Conservation (phyloP, 2,888 invertebrate species). For the Psylliodes chrysocephalus region DNA sequence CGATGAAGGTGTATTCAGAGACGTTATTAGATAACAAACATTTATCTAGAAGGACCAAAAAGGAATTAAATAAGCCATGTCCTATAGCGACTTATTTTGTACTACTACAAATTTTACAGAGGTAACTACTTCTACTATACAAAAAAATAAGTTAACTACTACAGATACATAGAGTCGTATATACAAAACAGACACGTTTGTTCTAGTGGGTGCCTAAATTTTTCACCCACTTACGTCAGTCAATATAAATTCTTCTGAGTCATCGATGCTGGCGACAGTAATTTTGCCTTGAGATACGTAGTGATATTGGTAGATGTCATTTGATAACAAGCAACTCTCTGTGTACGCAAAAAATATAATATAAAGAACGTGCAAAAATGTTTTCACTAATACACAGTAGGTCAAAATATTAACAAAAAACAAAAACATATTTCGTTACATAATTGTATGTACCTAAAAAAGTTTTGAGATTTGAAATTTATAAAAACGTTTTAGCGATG, state of each 20-base stretch:
- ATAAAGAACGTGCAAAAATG: slow-evolving; percentile 1
- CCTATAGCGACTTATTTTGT: slow-evolving; percentile 25
- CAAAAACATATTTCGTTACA: no score
- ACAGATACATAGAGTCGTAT: neutral
- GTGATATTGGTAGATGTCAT: slow-evolving; percentile 93
- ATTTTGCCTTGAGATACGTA: slow-evolving; percentile 98
- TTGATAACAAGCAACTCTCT: slow-evolving; percentile 84
- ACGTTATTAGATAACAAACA: slow-evolving; percentile 89
- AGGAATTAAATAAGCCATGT: slow-evolving; percentile 24
- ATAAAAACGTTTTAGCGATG: no score
- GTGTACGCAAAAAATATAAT: slow-evolving; percentile 44
- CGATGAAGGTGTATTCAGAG: slow-evolving; percentile 93
- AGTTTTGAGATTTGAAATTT: no score
- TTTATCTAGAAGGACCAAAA: slow-evolving; percentile 68
- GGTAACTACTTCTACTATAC: neutral
- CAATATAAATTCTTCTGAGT: slow-evolving; percentile 89
- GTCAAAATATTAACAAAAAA: neutral
- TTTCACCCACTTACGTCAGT: slow-evolving; percentile 82
- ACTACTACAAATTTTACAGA: neutral
- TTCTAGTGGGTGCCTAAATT: slow-evolving; percentile 26
- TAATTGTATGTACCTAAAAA: no score
- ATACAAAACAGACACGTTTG: slow-evolving; percentile 28
- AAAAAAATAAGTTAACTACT: neutral
- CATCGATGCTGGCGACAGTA: slow-evolving; percentile 95
- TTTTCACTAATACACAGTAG: neutral